Evolutionary conservation across 2,888 invertebrate species (phyloP), one percentile per base, ranked within the genome.

Genomic region (Philonicus albiceps): DNA sequence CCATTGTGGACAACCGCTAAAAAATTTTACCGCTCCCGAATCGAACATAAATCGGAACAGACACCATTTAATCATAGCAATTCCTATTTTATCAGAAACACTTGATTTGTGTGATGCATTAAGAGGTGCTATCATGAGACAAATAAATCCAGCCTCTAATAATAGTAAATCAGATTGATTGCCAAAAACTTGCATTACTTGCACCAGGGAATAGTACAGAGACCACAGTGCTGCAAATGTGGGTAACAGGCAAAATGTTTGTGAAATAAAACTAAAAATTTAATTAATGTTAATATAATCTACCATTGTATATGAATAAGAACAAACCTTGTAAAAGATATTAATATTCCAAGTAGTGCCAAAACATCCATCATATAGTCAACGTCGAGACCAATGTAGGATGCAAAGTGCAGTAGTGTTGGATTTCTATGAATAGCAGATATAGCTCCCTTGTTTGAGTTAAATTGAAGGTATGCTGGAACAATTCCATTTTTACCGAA

Each of bases 401-500:
- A 94, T 73, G 95, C 94, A 87, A 95, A 91, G 94, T 95, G 95
- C 64, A 96, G 90, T 74, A 96, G 91, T 1, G 95, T 95, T 6
- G 95, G 95, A 89, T 95, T 94, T 88, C 94, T 93, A 88, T 93
- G 93, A 5, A 95, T 92, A 74, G 86, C 86, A 19, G 86, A 87
- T 40, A 88, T 53, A 55, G 86, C 92, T 40, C 80, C 85, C 53
- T 86, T 85, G 19, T 72, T 37, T 87, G 92, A 92, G 89, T 93
- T 92, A 88, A 93, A 89, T 13, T 92, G 89, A 3, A 92, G 90
- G 87, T 91, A 91, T 34, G 95, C 95, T 84, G 96, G 96, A 87
- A 96, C 90, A 85, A 96, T 93, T 81, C 96, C 96, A 93, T 95
- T 95, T 90, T 95, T 95, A 3, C 96, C 96, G 91, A 95, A 96